Base-by-base conservation (phyloP, 2,888 invertebrate species). In the Epinotia demarniana region DNA sequence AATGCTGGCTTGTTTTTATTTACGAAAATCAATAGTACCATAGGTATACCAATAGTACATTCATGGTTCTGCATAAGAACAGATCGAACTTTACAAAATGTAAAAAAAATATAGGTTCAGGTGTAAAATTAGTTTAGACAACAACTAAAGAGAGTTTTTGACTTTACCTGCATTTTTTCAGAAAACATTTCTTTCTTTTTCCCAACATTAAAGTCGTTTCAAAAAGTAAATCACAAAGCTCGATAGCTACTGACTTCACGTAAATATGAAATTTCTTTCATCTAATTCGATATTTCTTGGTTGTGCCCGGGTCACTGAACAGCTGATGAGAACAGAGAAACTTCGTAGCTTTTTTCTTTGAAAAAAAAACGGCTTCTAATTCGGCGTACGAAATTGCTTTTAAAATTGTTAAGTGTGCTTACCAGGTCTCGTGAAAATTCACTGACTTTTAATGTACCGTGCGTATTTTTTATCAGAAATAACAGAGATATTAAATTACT, bases 281-380 rank as follows among this genome's bases (percentile, higher is more conserved):
- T 23, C 64, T 64, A 27, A 5, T 64, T 53, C n/a, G 53, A 66
- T 11, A 27, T 53, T 23, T 53, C 43, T n/a, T 2, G 49, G 43
- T 43, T n/a, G 8, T 53, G 3, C 6, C 27, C 53, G n/a, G 53
- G 13, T 53, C 66, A 64, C 64, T 27, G 18, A 33, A 66, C 66
- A 66, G 33, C 66, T 66, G 66, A 66, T 33, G 33, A 12, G 66
- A 27, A 27, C 66, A 66, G 53, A 19, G 19, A 66, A 18, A 33
- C 53, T 53, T 66, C n/a, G 66, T 66, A 53, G 12, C 5, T 27
- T 16, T n/a, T 66, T 66, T 53, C 66, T 66, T 66, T 33, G 53
- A 55, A 53, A 27, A 23, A 12, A 23, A 23, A 3, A 46, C 0
- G 19, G 2, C 12, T 49, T 49, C 0, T 64, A 16, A 23, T 64